These are phyloP conservation scores for Aleiodes leptofemur DNA, from an alignment of 2,888 invertebrate genomes.

Conservation along the genomic window DNA sequence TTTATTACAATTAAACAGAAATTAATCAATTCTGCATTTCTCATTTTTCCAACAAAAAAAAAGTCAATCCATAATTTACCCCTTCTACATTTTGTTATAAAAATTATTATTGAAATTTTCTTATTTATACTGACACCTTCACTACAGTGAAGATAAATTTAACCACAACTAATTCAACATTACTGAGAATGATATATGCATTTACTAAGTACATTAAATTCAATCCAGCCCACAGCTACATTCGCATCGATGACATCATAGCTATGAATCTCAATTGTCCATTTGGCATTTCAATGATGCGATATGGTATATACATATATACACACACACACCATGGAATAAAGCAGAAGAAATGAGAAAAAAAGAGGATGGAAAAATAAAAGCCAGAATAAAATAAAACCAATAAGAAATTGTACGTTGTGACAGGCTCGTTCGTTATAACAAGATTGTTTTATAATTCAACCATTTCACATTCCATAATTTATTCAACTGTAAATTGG, in stretches of 20 bases:
- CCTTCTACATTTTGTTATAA: too few relatives aligned
- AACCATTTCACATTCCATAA: conserved; percentile 44
- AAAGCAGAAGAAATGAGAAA: not conserved
- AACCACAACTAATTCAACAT: conserved; percentile 20
- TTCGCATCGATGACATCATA: conserved; percentile 55
- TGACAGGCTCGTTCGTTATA: conserved; percentile 46
- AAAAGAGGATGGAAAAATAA: conserved; percentile 15
- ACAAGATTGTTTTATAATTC: conserved; percentile 44
- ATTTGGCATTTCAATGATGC: conserved; percentile 57
- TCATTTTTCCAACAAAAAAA: not conserved
- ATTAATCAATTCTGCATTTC: not conserved
- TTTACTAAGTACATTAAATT: conserved; percentile 32
- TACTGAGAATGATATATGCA: conserved; percentile 32
- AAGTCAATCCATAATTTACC: not conserved
- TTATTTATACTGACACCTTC: conserved; percentile 9
- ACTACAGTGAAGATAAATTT: conserved; percentile 5
- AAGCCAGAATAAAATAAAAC: not conserved
- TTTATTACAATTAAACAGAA: not conserved
- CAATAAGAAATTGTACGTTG: conserved; percentile 22
- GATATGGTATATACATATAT: conserved; percentile 50
- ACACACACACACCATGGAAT: not conserved
- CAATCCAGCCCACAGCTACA: conserved; percentile 37
- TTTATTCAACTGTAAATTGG: conserved; percentile 44
- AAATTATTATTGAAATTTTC: not conserved
- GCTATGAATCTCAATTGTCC: conserved; percentile 59